Evolutionary conservation across 2,888 invertebrate genomes (phyloP).

Genomic region (Cabera pusaria): DNA sequence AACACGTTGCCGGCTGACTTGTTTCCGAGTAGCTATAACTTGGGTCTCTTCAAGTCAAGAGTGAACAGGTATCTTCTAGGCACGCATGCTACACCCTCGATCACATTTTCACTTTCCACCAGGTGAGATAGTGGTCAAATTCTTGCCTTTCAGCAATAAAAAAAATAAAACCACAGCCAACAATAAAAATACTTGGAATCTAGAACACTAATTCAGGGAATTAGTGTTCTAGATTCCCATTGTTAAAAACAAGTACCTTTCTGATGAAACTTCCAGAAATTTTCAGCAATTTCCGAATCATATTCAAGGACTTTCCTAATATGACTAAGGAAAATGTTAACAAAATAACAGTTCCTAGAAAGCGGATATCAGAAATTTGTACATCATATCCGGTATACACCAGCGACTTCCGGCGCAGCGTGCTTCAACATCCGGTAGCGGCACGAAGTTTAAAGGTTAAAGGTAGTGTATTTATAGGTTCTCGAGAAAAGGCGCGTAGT

Average conservation of each 20-base stretch:
- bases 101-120: too few relatives aligned
- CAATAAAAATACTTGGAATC: too few relatives aligned
- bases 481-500: conserved; percentile 1
- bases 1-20: too few relatives aligned
- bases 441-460: conserved; percentile 20
- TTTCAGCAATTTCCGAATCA: not conserved
- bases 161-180: too few relatives aligned
- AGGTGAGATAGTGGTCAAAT: too few relatives aligned
- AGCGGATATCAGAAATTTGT: conserved; percentile 73
- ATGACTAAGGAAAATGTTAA: conserved; percentile 1
- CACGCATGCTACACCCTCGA: too few relatives aligned
- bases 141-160: too few relatives aligned
- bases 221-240: too few relatives aligned
- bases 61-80: too few relatives aligned
- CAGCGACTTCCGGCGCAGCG: conserved; percentile 61
- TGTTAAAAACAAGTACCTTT: conserved; percentile 12
- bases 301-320: not conserved
- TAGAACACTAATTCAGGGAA: too few relatives aligned
- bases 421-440: conserved; percentile 40
- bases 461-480: conserved; percentile 15
- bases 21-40: too few relatives aligned
- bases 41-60: too few relatives aligned
- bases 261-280: not conserved
- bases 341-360: conserved; percentile 20
- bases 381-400: conserved; percentile 73